Evolutionary conservation across 2,113 vertebrate species (phyloP), one percentile per base, ranked within the genome.

Genomic region (Oryzias melastigma): DNA sequence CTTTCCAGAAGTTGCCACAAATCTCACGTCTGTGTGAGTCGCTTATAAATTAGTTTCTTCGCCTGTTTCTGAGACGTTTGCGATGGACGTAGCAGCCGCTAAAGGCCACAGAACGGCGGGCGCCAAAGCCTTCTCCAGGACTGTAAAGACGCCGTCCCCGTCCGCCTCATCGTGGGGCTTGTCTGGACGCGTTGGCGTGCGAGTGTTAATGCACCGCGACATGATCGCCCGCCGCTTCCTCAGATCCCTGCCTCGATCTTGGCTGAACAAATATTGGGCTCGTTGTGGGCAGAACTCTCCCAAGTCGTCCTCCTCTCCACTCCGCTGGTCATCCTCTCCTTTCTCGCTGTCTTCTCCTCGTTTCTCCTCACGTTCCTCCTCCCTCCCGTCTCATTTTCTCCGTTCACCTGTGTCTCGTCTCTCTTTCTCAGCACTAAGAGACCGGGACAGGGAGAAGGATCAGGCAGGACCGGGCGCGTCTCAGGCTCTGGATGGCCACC

Each of bases 201-300:
- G 90, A 49, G 80, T 95, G 49, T 87, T 95, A 71, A 74, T 95
- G 80, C 93, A 94, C 75, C 91, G 90, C 0, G 92, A 95, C 88
- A 88, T 93, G 22, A 75, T 95, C 68, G 92, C 93, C 47, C 92
- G 91, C 78, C 89, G 74, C 66, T 89, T 95, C 53, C 82, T 94
- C 56, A 87, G 90, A 0, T 89, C 86, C 18, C 80, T 93, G 52
- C 89, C 91, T 0, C 90, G 51, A 69, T 81, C 85, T 1, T 78
- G 82, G 41, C 79, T 91, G 49, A 91, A 67, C 63, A 82, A 58
- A 83, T 5, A 73, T 88, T 73, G 87, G 55, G 22, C 43, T 40
- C 48, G 12, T 22, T 24, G 16, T 0, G 18, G 52, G 45, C 48
- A 45, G 62, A 29, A 56, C 29, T 7, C 73, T 1, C 44, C 58